Base-by-base conservation (phyloP, 2,888 invertebrate genomes). In the Limnephilus lunatus region DNA sequence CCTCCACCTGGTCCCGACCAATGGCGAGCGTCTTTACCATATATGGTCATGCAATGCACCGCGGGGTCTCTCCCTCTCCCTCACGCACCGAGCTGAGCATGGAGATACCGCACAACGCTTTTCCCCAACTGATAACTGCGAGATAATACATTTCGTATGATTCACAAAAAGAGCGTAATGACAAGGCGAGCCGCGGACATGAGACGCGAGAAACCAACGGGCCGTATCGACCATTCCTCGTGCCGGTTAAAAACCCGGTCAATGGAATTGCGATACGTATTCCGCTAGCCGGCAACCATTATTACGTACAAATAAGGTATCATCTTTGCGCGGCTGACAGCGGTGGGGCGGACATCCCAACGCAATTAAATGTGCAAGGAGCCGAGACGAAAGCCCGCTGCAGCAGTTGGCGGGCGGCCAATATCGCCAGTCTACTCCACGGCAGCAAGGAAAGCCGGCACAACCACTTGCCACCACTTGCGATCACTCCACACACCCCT, bases 21-120 rank as follows among this genome's bases (percentile, higher is more conserved):
- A 97, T 97, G 96, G 96, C 95, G 95, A 96, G 95, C 96, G 96
- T 97, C 97, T 97, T 97, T 97, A 97, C 98, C 97, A 97, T 97
- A 97, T 97, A 97, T 97, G 97, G 97, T 96, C 97, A 97, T 96
- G 96, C 95, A 96, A 96, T 97, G 96, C 96, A 96, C 96, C 96
- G 96, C 96, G 68, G 14, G 86, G 39, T 39, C 86, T 81, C 35
- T 85, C 91, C 48, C 86, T 81, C 35, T 85, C 91, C 82, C 85
- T 35, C 91, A 80, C 82, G 87, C 48, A 90, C 90, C 25, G 68
- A 68, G 68, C 53, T 86, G 48, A 9, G 80, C 19, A 35, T 31
- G 44, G 53, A 53, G 88, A 88, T 88, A 86, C 68, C 86, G 87
- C 91, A 81, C 82, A 91, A 35, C 86, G 91, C 93, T 94, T 93